Percentiles rank a stretch among this genome's conserved stretches.
phyloP scores from a whole-genome alignment of 2,113 vertebrate genomes.

The Gavia stellata region DNA sequence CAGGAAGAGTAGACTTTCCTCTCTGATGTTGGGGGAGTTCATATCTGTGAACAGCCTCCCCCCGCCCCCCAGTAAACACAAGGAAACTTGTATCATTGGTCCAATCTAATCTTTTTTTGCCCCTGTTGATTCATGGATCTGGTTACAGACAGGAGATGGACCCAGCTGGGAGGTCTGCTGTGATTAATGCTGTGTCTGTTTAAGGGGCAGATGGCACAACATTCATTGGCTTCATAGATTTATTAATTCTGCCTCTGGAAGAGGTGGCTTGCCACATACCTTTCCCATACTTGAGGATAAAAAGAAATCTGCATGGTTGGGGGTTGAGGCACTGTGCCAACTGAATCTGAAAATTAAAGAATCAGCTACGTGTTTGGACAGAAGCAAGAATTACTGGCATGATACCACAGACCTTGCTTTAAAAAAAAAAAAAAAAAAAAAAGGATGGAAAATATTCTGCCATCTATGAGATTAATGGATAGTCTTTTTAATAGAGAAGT shows the following conservation, averaged over 20 bases:
- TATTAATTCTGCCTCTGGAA: background rate
- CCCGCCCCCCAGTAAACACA: rapidly evolving
- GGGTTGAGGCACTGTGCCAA: background rate
- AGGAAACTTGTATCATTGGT: background rate
- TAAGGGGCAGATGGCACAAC: background rate
- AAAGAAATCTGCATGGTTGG: background rate
- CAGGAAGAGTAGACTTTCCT: background rate
- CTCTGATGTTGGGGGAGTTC: background rate
- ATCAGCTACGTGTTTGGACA: background rate
- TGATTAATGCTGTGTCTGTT: background rate
- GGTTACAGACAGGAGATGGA: background rate
- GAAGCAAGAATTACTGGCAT: background rate
- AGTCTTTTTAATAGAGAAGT: background rate
- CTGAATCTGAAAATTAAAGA: background rate
- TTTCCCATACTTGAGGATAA: background rate
- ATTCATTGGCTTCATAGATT: background rate
- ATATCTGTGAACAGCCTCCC: background rate
- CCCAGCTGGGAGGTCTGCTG: background rate
- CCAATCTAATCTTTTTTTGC: background rate
- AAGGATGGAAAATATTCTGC: background rate
- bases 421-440: background rate
- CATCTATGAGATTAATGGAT: background rate
- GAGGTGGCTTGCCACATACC: background rate
- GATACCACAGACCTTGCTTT: background rate
- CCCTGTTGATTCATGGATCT: background rate